Conservation (phyloP, 1,140 invertebrate species). For the Lineus longissimus region DNA sequence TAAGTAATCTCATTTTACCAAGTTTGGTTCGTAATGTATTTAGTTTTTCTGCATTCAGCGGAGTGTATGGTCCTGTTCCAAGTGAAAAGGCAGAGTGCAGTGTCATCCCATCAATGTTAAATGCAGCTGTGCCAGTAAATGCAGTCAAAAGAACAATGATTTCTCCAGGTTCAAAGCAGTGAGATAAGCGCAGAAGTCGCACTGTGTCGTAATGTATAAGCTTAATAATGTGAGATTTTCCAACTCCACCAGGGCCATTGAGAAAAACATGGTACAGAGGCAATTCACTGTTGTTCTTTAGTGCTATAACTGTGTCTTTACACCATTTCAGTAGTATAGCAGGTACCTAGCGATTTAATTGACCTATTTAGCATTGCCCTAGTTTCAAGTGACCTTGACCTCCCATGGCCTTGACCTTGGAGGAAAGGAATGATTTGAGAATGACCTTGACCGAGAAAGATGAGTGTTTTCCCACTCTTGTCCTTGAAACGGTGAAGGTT, state of each 20-base stretch:
- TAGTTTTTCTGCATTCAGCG: neutral
- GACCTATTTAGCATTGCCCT: too few relatives aligned
- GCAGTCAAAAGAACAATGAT: constrained; percentile 3
- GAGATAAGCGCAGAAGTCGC: neutral
- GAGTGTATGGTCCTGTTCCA: neutral
- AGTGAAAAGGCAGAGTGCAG: neutral
- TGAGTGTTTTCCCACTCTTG: too few relatives aligned
- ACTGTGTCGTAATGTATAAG: neutral
- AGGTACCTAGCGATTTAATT: too few relatives aligned
- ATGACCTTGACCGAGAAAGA: too few relatives aligned
- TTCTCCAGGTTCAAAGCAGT: neutral
- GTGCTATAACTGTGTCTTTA: too few relatives aligned
- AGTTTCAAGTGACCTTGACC: too few relatives aligned
- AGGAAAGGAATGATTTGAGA: too few relatives aligned
- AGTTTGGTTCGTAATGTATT: neutral
- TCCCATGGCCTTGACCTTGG: too few relatives aligned
- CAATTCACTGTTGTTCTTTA: too few relatives aligned
- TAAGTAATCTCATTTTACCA: neutral
- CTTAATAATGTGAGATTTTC: neutral
- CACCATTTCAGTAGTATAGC: too few relatives aligned
- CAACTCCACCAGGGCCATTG: neutral
- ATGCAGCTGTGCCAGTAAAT: neutral
- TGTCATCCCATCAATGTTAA: constrained; percentile 1
- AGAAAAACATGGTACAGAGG: neutral
- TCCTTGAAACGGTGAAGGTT: too few relatives aligned